A percentile compares a stretch with the other conserved stretches of the same genome.
Evolutionary conservation across 1,140 invertebrate species (phyloP).

Genomic region (Plectrocnemia conspersa): DNA sequence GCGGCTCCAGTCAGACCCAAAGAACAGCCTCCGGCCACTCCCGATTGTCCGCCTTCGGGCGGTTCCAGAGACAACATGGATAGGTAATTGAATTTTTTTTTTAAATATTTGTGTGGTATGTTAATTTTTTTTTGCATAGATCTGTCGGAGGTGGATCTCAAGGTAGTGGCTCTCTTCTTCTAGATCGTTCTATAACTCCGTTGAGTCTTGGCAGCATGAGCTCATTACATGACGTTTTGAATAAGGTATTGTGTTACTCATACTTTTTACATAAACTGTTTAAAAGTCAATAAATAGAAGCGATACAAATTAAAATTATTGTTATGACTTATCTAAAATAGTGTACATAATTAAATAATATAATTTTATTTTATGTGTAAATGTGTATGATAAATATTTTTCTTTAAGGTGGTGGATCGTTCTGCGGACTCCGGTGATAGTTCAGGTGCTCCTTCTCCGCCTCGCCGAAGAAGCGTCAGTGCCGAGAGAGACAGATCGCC

Average conservation of each 20-base stretch:
- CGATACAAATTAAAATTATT: no score
- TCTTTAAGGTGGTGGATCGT: conserved; percentile 31
- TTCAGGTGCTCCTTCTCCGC: conserved; percentile 29
- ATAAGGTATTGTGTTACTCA: conserved; percentile 37
- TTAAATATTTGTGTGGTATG: background rate
- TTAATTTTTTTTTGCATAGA: conserved; percentile 31
- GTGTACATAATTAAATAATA: no score
- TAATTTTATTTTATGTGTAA: no score
- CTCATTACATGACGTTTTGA: conserved; percentile 67
- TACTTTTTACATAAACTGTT: no score
- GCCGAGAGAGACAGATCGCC: conserved; percentile 29
- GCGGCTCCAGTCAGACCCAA: conserved; percentile 54
- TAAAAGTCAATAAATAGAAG: no score
- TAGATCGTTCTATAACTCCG: conserved; percentile 59
- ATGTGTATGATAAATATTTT: no score
- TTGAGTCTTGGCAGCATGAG: conserved; percentile 67
- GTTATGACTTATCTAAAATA: no score
- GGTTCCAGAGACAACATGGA: conserved; percentile 53
- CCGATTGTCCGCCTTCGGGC: conserved; percentile 52
- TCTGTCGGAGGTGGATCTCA: conserved; percentile 48
- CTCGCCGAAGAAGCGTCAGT: conserved; percentile 28
- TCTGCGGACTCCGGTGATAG: conserved; percentile 33
- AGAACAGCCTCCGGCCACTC: conserved; percentile 57
- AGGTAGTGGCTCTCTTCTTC: conserved; percentile 47
- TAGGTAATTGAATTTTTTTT: conserved; percentile 43